Conservation (phyloP, 2,113 vertebrate genomes). For the Merops nubicus region DNA sequence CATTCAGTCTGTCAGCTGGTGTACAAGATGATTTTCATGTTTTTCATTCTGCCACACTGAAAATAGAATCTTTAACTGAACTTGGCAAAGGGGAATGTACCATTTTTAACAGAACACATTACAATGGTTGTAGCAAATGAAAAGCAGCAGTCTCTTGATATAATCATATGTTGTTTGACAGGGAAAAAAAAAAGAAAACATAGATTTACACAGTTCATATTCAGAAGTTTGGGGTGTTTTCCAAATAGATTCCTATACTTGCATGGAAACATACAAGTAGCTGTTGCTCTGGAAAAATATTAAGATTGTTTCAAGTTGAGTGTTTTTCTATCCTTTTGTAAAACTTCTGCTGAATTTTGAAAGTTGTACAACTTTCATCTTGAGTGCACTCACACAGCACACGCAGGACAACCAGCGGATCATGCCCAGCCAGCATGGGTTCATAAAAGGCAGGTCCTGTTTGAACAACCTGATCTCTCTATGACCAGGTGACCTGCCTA, state of each 20-base stretch:
- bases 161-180: background rate
- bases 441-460: too few relatives aligned
- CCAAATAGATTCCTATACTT: background rate
- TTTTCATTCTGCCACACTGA: background rate
- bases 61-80: background rate
- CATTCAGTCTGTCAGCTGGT: background rate
- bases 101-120: background rate
- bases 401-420: too few relatives aligned
- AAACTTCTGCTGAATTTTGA: too few relatives aligned
- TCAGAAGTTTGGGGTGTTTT: background rate
- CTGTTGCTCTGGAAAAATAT: background rate
- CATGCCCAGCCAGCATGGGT: too few relatives aligned
- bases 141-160: background rate
- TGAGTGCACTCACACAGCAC: too few relatives aligned
- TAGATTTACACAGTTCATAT: background rate
- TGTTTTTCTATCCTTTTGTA: too few relatives aligned
- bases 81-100: background rate
- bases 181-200: background rate
- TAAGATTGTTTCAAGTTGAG: too few relatives aligned
- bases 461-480: too few relatives aligned
- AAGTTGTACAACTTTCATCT: too few relatives aligned
- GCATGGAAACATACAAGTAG: background rate
- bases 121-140: background rate
- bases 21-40: background rate
- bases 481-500: too few relatives aligned